Conservation (phyloP, 1,140 invertebrate genomes). For the Choristoneura fumiferana region DNA sequence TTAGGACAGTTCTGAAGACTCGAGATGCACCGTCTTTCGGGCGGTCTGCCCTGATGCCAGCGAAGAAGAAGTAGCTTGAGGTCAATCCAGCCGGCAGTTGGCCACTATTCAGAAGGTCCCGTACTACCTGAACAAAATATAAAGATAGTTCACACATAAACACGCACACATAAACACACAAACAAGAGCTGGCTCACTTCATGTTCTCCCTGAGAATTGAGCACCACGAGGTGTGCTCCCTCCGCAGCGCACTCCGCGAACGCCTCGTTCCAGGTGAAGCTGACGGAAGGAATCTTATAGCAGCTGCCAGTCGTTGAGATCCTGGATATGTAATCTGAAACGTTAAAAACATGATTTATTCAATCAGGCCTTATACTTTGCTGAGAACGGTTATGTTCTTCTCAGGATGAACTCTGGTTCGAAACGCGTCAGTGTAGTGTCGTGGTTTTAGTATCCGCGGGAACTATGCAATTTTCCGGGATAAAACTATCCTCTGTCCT, state of each 20-base stretch:
- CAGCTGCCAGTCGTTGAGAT: conserved; percentile 2
- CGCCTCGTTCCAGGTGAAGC: conserved; percentile 22
- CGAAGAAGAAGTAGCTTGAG: conserved; percentile 4
- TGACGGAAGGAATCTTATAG: conserved; percentile 23
- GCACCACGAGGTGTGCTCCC: conserved; percentile 26
- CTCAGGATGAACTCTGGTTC: no score
- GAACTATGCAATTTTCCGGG: no score
- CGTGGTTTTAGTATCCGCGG: no score
- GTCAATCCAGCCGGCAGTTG: neutral
- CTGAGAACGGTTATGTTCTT: no score
- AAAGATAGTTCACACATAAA: no score
- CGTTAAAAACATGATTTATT: no score
- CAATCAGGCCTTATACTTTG: no score
- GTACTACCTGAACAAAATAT: neutral
- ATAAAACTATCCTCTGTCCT: no score
- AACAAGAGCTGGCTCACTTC: neutral
- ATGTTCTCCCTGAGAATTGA: conserved; percentile 23
- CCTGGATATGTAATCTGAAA: neutral
- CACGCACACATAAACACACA: neutral
- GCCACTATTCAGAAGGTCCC: conserved; percentile 10
- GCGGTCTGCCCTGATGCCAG: neutral
- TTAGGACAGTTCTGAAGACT: neutral
- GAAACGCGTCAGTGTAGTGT: no score
- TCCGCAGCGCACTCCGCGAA: conserved; percentile 21
- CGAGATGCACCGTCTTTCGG: neutral